Evolutionary conservation across 2,113 vertebrate genomes (phyloP).

Genomic region (Psittacara wagleri): DNA sequence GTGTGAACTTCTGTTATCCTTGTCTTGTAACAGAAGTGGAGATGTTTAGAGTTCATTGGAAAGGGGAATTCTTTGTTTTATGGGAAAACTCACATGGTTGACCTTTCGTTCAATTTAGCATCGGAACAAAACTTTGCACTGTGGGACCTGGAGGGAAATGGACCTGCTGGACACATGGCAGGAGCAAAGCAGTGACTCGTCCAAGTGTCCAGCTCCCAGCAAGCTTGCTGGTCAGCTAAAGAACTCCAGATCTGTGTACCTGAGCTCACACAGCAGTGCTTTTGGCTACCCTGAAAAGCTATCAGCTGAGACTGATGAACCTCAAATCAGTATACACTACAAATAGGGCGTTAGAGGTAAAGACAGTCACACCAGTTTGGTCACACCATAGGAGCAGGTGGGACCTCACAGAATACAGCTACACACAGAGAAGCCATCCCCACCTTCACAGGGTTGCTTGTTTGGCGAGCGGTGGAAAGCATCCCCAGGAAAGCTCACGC

Average conservation of each 20-base stretch:
- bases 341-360: neutral
- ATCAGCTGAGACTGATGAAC: neutral
- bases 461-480: neutral
- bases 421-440: accelerated
- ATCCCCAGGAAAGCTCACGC: neutral
- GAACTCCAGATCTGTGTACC: neutral
- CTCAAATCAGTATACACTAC: neutral
- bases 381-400: accelerated
- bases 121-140: neutral
- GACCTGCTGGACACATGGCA: neutral
- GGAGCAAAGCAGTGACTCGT: neutral
- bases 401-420: neutral
- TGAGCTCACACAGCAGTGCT: neutral
- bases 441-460: accelerated
- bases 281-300: neutral
- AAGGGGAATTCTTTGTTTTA: neutral
- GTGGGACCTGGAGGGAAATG: neutral
- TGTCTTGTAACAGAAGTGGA: neutral
- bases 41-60: neutral
- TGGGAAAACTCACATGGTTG: neutral
- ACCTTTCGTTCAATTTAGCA: neutral
- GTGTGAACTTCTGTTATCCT: conserved; percentile 32
- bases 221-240: neutral
- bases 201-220: neutral
- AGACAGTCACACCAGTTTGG: neutral